Conservation (phyloP, 2,797 vertebrate species). For the Botia almorhae region DNA sequence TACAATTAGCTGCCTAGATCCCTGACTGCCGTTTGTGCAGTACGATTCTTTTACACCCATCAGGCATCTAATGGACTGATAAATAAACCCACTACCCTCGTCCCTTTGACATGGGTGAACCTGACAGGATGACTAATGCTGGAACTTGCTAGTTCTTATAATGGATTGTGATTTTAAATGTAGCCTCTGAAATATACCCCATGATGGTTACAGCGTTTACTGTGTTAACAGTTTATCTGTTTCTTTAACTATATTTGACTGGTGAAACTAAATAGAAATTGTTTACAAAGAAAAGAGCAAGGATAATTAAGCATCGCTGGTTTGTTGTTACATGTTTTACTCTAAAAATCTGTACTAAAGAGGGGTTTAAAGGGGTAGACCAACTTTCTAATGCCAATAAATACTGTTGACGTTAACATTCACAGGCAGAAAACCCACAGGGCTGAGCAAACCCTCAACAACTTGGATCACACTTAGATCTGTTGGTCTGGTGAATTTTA, state of each 20-base stretch:
- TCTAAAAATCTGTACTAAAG: neutral
- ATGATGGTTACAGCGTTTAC: neutral
- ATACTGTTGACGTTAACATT: neutral
- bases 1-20: neutral
- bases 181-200: slow-evolving; percentile 17
- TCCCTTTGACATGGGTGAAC: slow-evolving; percentile 40
- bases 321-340: slow-evolving; percentile 7
- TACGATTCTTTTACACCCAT: slow-evolving; percentile 29
- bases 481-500: slow-evolving; percentile 13
- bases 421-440: neutral
- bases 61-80: slow-evolving; percentile 42
- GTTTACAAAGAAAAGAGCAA: neutral
- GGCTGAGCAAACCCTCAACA: slow-evolving; percentile 17
- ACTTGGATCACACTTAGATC: neutral
- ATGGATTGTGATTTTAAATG: slow-evolving; percentile 24
- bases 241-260: neutral
- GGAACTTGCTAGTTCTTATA: slow-evolving; percentile 21
- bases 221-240: neutral
- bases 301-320: neutral
- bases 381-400: neutral
- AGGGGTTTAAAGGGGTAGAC: neutral
- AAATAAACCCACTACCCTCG: slow-evolving; percentile 58
- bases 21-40: neutral
- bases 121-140: slow-evolving; percentile 54
- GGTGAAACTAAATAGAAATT: neutral